Percentiles rank a stretch among this genome's conserved stretches.
Evolutionary conservation across 2,113 vertebrate species (phyloP).

Genomic region (Sceloporus tristichus): DNA sequence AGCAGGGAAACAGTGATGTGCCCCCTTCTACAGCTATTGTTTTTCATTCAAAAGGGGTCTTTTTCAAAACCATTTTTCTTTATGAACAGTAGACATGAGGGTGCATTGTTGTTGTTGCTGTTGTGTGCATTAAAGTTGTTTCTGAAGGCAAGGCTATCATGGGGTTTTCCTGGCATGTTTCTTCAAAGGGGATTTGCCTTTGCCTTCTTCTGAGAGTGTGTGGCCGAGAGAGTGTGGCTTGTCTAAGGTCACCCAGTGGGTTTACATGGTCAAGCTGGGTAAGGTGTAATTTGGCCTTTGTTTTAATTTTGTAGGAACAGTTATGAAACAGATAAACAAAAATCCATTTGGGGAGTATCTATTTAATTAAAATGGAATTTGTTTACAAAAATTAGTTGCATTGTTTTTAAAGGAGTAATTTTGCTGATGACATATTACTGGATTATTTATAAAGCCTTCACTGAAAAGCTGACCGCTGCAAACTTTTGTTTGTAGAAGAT

Average conservation of each 20-base stretch:
- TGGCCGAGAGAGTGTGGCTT: too few relatives aligned
- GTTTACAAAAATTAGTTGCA: slow-evolving; percentile 29
- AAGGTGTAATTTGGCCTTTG: background rate
- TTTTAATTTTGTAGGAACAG: slow-evolving; percentile 30
- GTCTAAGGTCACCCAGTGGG: too few relatives aligned
- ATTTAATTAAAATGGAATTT: slow-evolving; percentile 61
- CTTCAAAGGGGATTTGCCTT: too few relatives aligned
- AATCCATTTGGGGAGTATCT: slow-evolving; percentile 46
- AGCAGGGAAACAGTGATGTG: background rate
- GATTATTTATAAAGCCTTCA: slow-evolving; percentile 13
- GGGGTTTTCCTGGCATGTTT: too few relatives aligned
- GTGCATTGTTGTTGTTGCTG: too few relatives aligned
- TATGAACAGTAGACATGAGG: too few relatives aligned
- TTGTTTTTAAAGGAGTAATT: slow-evolving; percentile 13
- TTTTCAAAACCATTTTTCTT: background rate
- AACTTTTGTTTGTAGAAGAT: background rate
- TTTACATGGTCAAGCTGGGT: background rate
- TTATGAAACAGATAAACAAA: slow-evolving; percentile 19
- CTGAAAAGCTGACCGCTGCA: background rate
- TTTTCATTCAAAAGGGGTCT: background rate
- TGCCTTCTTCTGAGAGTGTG: too few relatives aligned
- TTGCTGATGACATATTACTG: slow-evolving; percentile 15
- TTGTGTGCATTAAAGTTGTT: too few relatives aligned
- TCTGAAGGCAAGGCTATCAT: too few relatives aligned
- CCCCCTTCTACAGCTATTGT: background rate